These are phyloP conservation scores for Rhinogobius similis DNA, from an alignment of 2,113 vertebrate species.

Conservation along the genomic window DNA sequence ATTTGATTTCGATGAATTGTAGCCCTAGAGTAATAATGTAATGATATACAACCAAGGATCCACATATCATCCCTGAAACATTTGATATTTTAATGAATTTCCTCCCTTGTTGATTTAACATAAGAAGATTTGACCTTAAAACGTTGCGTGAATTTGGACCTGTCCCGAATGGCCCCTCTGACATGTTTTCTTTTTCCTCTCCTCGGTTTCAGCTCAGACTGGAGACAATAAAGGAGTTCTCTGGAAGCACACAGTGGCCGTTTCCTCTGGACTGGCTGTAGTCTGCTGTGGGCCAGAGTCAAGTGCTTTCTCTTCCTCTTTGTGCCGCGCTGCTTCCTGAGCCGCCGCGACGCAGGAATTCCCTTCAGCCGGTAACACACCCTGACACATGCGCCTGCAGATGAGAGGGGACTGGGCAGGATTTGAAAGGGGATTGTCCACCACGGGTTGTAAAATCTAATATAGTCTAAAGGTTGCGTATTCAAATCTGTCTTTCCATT, in stretches of 20 bases:
- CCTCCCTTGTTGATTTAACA: too few species aligned
- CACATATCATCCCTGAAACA: too few species aligned
- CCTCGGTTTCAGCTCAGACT: constrained; percentile 30
- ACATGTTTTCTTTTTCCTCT: constrained; percentile 2
- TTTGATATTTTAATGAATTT: too few species aligned
- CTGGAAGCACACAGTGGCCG: constrained; percentile 23
- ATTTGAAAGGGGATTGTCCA: not conserved
- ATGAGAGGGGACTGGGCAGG: not conserved
- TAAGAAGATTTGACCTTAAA: too few species aligned
- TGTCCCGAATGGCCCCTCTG: constrained; percentile 11
- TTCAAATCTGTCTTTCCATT: not conserved
- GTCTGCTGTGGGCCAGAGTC: constrained; percentile 56
- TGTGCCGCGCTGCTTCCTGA: constrained; percentile 61
- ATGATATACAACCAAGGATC: too few species aligned
- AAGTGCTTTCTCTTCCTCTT: constrained; percentile 65
- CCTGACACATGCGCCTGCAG: constrained; percentile 19
- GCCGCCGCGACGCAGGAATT: constrained; percentile 64
- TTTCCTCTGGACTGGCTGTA: constrained; percentile 52
- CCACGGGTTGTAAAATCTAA: not conserved
- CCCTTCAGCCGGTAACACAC: constrained; percentile 55
- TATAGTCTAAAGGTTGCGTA: not conserved
- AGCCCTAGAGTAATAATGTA: too few species aligned
- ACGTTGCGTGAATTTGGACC: not conserved
- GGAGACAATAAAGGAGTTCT: constrained; percentile 32
- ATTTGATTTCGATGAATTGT: too few species aligned